phyloP scores from a whole-genome alignment of 2,888 invertebrate species.

The Bugulina stolonifera region DNA sequence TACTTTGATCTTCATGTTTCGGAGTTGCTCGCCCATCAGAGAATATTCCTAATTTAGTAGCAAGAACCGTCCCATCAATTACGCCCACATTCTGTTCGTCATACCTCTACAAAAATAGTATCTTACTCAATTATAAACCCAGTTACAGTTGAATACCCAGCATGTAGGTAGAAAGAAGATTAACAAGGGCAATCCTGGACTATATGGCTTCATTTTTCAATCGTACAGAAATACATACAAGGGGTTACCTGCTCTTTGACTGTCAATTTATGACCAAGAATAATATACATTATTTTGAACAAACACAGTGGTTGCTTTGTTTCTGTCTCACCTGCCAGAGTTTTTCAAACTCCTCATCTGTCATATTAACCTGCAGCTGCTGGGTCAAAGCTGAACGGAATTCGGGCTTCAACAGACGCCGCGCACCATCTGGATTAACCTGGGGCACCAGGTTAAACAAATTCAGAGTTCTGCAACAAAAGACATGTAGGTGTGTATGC shows the following conservation, averaged over 20 bases:
- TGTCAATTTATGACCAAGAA: no score
- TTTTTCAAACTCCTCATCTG: conserved; percentile 49
- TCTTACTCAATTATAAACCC: no score
- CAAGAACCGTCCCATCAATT: not conserved
- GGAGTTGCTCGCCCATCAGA: conserved; percentile 24
- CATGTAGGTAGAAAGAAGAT: no score
- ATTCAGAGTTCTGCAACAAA: conserved; percentile 39
- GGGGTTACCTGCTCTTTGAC: no score
- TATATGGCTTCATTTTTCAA: no score
- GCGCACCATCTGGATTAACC: conserved; percentile 44
- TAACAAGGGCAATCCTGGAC: no score
- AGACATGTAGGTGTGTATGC: no score
- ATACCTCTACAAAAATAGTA: conserved; percentile 5
- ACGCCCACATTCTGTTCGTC: conserved; percentile 8
- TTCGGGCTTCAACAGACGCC: conserved; percentile 45
- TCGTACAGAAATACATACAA: no score
- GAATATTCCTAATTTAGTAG: conserved; percentile 6
- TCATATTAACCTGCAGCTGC: conserved; percentile 37
- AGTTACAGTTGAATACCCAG: no score
- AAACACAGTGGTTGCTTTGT: no score
- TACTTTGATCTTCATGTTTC: not conserved
- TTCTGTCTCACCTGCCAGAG: conserved; percentile 39
- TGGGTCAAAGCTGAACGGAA: conserved; percentile 40
- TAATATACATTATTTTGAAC: no score
- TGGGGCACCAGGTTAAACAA: conserved; percentile 48